A percentile compares a stretch with the other conserved stretches of the same genome.
Evolutionary conservation across 1,140 invertebrate genomes (phyloP).

Genomic region (Caenorhabditis briggsae): DNA sequence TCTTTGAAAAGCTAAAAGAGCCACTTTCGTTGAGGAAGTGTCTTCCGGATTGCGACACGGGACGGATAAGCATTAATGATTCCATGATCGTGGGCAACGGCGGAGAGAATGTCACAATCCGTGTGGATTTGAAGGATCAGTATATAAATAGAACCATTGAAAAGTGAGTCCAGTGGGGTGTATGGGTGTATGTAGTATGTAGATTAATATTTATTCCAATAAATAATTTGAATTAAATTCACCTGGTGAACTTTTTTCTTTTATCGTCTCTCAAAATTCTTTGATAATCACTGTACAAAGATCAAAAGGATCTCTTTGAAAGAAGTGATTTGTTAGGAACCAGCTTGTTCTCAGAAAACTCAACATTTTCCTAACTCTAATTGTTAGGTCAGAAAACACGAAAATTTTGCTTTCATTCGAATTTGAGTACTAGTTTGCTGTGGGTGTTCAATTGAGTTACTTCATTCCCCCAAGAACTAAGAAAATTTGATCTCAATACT

Average conservation of each 20-base stretch:
- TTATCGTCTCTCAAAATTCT: conserved; percentile 6
- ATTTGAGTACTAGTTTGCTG: background rate
- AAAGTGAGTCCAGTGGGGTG: background rate
- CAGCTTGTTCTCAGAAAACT: background rate
- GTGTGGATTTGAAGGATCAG: background rate
- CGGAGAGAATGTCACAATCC: conserved; percentile 20
- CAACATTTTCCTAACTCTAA: too few relatives aligned
- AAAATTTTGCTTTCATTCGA: background rate
- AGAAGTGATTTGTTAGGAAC: background rate
- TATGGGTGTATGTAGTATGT: background rate
- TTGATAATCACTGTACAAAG: conserved; percentile 8
- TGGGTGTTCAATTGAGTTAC: background rate
- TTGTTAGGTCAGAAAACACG: background rate
- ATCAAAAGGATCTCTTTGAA: background rate
- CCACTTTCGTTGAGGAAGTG: conserved; percentile 1
- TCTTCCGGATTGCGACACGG: background rate
- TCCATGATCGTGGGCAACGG: background rate
- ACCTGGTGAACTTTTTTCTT: background rate
- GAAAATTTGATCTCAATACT: background rate
- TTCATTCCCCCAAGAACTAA: background rate
- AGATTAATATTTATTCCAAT: background rate
- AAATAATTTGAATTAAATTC: too few relatives aligned
- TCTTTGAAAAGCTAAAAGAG: conserved; percentile 8
- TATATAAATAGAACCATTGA: background rate
- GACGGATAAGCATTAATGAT: background rate